These are phyloP conservation scores for Diploscapter pachys DNA, from an alignment of 1,140 invertebrate genomes.

Conservation along the genomic window DNA sequence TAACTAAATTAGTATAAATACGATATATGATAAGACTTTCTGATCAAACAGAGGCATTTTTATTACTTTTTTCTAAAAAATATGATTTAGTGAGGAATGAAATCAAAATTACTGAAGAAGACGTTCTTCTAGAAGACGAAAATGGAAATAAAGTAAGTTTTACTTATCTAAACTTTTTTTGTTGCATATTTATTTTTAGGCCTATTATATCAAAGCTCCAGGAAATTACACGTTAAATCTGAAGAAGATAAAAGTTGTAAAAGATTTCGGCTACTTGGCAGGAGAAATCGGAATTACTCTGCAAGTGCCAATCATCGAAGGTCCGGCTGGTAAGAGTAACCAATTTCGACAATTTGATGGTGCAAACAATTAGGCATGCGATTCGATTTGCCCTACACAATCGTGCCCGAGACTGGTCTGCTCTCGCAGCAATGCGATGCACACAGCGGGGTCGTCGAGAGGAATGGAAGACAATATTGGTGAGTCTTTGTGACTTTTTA, in stretches of 20 bases:
- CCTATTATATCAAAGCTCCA: constrained; percentile 56
- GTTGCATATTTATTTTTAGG: constrained; percentile 8
- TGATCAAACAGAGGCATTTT: neutral
- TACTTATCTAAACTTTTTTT: neutral
- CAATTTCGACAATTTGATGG: constrained; percentile 14
- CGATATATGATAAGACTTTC: too few relatives aligned
- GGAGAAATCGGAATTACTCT: constrained; percentile 57
- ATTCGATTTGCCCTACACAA: constrained; percentile 57
- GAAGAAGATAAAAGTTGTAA: constrained; percentile 50
- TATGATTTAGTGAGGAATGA: constrained; percentile 56
- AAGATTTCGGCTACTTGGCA: constrained; percentile 54
- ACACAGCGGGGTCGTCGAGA: constrained; percentile 52
- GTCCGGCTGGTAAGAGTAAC: constrained; percentile 40
- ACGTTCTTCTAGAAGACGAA: constrained; percentile 55
- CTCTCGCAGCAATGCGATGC: constrained; percentile 57
- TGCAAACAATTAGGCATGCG: constrained; percentile 45
- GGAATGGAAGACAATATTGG: constrained; percentile 57
- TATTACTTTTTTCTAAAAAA: neutral
- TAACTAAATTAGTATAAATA: too few relatives aligned
- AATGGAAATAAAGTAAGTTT: constrained; percentile 45
- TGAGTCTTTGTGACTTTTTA: neutral
- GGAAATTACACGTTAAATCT: constrained; percentile 57
- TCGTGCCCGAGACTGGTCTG: constrained; percentile 56
- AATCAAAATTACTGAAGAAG: constrained; percentile 54
- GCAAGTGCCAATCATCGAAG: constrained; percentile 55